Evolutionary conservation across 2,797 vertebrate species (phyloP), one percentile per base, ranked within the genome.

Genomic region (Melanotaenia parkinsoni): DNA sequence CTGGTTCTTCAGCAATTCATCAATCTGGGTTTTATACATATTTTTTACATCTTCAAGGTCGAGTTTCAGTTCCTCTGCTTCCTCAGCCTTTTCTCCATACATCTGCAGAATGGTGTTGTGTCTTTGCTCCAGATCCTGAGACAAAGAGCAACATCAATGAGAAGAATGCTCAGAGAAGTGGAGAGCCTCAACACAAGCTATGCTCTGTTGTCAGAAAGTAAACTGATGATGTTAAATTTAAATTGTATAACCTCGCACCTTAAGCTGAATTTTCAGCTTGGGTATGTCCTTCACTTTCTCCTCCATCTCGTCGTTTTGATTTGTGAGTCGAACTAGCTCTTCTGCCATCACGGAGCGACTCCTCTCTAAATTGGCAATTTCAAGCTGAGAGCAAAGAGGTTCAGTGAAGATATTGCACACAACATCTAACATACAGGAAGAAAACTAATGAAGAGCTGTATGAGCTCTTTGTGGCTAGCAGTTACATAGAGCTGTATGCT

Each of bases 31-130:
- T 94, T 99, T 99, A 85, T 98, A 99, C 98, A 99, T 98, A 86
- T 96, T 98, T 91, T 99, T 99, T 64, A 99, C 97, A 89, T 99
- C 98, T 89, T 98, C 96, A 1, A 99, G 96, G 85, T 99, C 98
- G 62, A 99, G 92, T 13, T 95, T 94, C 51, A 99, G 94, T 61
- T 99, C 98, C 85, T 99, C 96, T 1, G 98, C 97, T 81, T 99
- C 98, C 80, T 99, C 98, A 5, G 98, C 98, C 87, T 99, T 99
- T 89, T 99, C 98, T 60, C 98, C 98, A 18, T 99, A 99, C 98
- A 99, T 99, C 92, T 99, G 98, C 67, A 99, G 95, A 85, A 99
- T 99, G 28, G 98, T 99, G 91, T 99, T 99, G 92, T 99, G 98
- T 59, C 98, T 95, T 78, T 99, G 98, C 89, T 98, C 97, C 93